A percentile compares a stretch with the other conserved stretches of the same genome.
Conservation (phyloP, 1,140 invertebrate species). For the Pentalonia nigronervosa region DNA sequence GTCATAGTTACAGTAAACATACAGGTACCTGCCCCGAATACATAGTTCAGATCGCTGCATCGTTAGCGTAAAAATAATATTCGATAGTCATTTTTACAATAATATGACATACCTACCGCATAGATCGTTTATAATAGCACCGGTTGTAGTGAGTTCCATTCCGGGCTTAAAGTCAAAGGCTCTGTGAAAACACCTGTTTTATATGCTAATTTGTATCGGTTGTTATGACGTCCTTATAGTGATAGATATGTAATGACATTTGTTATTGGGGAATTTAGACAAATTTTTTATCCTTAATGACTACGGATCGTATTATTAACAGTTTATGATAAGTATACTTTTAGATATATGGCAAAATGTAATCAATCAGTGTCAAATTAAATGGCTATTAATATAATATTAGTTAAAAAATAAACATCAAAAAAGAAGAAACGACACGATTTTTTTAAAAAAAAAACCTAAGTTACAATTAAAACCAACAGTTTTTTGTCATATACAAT, state of each 20-base stretch:
- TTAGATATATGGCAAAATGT: neutral
- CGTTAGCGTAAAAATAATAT: neutral
- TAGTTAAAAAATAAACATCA: too few species aligned
- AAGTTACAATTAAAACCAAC: too few species aligned
- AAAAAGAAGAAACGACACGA: too few species aligned
- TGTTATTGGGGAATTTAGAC: neutral
- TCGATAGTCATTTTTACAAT: neutral
- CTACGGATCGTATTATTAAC: neutral
- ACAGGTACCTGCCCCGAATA: neutral
- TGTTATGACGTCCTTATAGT: neutral
- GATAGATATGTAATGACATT: neutral
- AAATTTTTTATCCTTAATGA: neutral
- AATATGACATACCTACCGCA: neutral
- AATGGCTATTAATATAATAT: too few species aligned
- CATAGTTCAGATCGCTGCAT: neutral
- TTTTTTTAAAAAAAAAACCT: too few species aligned
- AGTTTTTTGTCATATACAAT: too few species aligned
- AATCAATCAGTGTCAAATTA: neutral
- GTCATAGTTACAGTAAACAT: neutral
- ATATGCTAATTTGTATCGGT: neutral
- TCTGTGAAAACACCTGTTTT: neutral
- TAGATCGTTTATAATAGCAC: neutral
- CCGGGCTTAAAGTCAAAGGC: neutral
- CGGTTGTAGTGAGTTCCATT: neutral
- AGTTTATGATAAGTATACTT: neutral